Evolutionary conservation across 2,888 invertebrate genomes (phyloP).

Genomic region (Habrosyne pyritoides): DNA sequence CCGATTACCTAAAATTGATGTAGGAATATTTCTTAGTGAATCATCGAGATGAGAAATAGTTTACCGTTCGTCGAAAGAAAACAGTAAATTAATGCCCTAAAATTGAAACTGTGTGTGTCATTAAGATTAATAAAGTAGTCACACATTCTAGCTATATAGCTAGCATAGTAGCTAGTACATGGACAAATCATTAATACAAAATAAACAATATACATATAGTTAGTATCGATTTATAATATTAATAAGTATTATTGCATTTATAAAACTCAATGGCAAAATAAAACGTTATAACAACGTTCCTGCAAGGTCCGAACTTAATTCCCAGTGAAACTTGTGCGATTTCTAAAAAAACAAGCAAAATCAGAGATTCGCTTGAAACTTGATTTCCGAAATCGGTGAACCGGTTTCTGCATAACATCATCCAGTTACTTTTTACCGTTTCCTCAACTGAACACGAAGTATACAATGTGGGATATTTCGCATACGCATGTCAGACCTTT

Average conservation of each 20-base stretch:
- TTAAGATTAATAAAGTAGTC: constrained; percentile 18
- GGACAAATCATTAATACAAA: background rate
- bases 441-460: constrained; percentile 39
- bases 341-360: constrained; percentile 26
- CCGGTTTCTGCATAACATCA: constrained; percentile 60
- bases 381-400: constrained; percentile 61
- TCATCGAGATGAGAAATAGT: constrained; percentile 22
- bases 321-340: constrained; percentile 18
- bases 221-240: constrained; percentile 5
- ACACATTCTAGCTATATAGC: background rate
- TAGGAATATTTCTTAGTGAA: constrained; percentile 36
- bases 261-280: constrained; percentile 14
- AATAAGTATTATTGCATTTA: constrained; percentile 16
- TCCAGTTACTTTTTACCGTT: constrained; percentile 78
- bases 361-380: constrained; percentile 32
- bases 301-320: constrained; percentile 18
- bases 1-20: constrained; percentile 51
- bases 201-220: background rate
- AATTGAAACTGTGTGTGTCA: constrained; percentile 26
- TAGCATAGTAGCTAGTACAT: background rate
- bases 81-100: constrained; percentile 32
- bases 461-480: constrained; percentile 41
- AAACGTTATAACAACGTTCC: constrained; percentile 11
- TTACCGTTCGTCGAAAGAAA: constrained; percentile 33
- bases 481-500: constrained; percentile 37